A percentile compares a stretch with the other conserved stretches of the same genome.
These are phyloP conservation scores for Thymelicus sylvestris DNA, from an alignment of 2,888 invertebrate species.

Conservation along the genomic window DNA sequence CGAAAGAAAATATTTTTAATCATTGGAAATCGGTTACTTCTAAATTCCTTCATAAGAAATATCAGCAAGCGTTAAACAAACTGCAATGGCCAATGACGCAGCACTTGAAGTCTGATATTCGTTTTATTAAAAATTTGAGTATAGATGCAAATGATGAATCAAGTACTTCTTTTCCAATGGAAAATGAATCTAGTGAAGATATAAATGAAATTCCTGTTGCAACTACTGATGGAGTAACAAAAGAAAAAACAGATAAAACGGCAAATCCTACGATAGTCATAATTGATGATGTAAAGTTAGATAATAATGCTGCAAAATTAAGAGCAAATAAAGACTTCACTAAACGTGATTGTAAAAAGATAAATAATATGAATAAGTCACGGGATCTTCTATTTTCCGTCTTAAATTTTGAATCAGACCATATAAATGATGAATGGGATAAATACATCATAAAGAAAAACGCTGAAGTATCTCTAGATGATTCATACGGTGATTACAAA, in stretches of 20 bases:
- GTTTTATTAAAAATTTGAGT: neutral
- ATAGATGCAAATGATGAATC: neutral
- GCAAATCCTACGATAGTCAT: constrained; percentile 51
- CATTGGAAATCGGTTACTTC: constrained; percentile 36
- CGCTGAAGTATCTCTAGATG: constrained; percentile 4
- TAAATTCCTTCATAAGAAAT: constrained; percentile 34
- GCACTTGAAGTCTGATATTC: constrained; percentile 10
- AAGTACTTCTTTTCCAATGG: neutral
- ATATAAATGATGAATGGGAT: constrained; percentile 44
- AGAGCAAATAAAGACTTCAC: constrained; percentile 25
- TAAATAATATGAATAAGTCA: constrained; percentile 37
- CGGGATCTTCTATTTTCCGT: constrained; percentile 53
- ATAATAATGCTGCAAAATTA: constrained; percentile 6
- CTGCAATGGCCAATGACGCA: neutral
- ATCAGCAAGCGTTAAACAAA: constrained; percentile 7
- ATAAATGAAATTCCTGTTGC: neutral
- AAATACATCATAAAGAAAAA: constrained; percentile 31
- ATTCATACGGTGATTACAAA: neutral
- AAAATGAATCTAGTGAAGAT: neutral
- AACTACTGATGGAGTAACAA: neutral
- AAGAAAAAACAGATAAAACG: constrained; percentile 31
- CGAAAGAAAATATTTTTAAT: constrained; percentile 25
- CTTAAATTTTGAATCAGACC: constrained; percentile 55
- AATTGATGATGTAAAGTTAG: constrained; percentile 44
- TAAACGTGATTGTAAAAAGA: constrained; percentile 15